phyloP scores from a whole-genome alignment of 53 echinoderm and acorn worm genomes.

The Patiria pectinifera region DNA sequence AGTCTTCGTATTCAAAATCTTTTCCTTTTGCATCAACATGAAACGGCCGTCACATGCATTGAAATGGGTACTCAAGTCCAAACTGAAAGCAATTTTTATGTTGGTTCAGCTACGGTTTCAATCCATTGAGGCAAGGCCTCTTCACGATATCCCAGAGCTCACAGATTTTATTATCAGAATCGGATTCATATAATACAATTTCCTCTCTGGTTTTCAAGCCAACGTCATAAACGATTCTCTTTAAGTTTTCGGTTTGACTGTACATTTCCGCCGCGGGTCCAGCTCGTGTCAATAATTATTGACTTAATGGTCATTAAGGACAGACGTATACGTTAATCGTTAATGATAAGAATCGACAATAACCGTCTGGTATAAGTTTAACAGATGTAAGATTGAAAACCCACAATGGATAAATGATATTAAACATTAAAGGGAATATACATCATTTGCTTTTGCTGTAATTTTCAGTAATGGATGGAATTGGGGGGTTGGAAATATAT shows the following conservation, averaged over 20 bases:
- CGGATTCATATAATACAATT: neutral
- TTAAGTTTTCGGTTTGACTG: slow-evolving; percentile 1
- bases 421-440: too few species aligned
- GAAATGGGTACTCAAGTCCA: neutral
- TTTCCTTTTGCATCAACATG: neutral
- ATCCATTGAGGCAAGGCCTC: too few species aligned
- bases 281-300: neutral
- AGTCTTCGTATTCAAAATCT: neutral
- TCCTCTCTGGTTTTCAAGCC: neutral
- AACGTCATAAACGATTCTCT: neutral
- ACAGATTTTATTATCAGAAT: slow-evolving; percentile 11
- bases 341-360: too few species aligned
- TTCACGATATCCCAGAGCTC: neutral
- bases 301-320: neutral
- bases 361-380: too few species aligned
- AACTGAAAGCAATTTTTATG: neutral
- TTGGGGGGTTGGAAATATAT: too few species aligned
- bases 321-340: too few species aligned
- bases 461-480: too few species aligned
- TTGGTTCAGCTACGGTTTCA: too few species aligned
- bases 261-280: neutral
- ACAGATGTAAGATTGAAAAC: too few species aligned
- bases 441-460: too few species aligned
- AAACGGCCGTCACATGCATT: neutral
- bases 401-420: too few species aligned